Conservation (phyloP, 2,888 invertebrate species). For the Diarsia brunnea region DNA sequence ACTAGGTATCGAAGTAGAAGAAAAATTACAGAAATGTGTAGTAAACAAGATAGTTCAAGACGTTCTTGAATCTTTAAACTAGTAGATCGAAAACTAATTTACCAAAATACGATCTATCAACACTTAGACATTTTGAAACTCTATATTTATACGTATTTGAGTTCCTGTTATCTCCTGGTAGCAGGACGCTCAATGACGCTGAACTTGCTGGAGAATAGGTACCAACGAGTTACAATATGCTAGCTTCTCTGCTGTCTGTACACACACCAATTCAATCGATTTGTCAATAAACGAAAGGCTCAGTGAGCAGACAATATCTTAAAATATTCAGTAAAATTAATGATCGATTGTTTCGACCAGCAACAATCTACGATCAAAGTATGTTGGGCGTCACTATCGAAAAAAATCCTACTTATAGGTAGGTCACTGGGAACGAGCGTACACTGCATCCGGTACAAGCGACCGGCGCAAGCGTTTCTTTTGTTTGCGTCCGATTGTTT, state of each 20-base stretch:
- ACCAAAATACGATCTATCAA: constrained; percentile 15
- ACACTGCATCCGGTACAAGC: constrained; percentile 29
- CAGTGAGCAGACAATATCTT: background rate
- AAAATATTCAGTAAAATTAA: constrained; percentile 3
- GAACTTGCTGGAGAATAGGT: background rate
- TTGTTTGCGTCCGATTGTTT: constrained; percentile 30
- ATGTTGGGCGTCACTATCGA: constrained; percentile 1
- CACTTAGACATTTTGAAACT: constrained; percentile 26
- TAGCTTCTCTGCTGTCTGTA: background rate
- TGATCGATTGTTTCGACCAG: background rate
- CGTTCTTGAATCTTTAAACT: constrained; percentile 15
- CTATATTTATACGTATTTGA: constrained; percentile 7
- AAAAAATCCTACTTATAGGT: constrained; percentile 16
- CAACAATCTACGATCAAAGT: background rate
- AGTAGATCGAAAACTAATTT: constrained; percentile 28
- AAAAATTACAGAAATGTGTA: constrained; percentile 10
- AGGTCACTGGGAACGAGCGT: constrained; percentile 33
- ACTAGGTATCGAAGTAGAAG: constrained; percentile 27
- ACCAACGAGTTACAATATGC: background rate
- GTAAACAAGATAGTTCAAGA: constrained; percentile 1
- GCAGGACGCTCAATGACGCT: background rate
- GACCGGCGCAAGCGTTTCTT: constrained; percentile 26
- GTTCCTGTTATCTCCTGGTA: constrained; percentile 14
- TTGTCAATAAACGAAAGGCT: background rate
- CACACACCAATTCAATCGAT: background rate